Evolutionary conservation across 2,888 invertebrate genomes (phyloP).

Genomic region (Xestia c-nigrum): DNA sequence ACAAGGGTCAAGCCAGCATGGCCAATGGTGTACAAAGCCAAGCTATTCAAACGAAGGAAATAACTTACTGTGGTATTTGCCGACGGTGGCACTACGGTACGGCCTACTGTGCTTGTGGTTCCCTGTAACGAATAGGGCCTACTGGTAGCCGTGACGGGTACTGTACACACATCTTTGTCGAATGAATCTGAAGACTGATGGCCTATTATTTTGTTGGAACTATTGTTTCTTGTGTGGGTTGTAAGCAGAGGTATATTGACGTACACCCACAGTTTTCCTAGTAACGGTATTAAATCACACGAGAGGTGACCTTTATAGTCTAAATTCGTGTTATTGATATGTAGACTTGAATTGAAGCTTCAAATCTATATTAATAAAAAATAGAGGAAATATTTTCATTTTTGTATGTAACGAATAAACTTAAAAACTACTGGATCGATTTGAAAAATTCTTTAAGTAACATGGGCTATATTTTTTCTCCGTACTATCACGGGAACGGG

Average conservation of each 20-base stretch:
- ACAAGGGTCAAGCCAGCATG: constrained; percentile 7
- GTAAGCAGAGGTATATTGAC: constrained; percentile 5
- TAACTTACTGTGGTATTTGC: constrained; percentile 59
- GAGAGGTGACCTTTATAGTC: neutral
- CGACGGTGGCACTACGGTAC: constrained; percentile 33
- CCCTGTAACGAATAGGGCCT: constrained; percentile 47
- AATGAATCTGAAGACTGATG: constrained; percentile 23
- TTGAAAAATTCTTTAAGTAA: too few species aligned
- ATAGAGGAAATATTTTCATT: too few species aligned
- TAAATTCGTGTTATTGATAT: too few species aligned
- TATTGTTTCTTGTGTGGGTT: constrained; percentile 1
- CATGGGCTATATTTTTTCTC: too few species aligned
- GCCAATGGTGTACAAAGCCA: constrained; percentile 37
- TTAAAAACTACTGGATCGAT: too few species aligned
- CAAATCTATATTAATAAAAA: too few species aligned
- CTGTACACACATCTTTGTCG: constrained; percentile 25
- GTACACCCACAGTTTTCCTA: neutral
- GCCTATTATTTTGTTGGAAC: constrained; percentile 16
- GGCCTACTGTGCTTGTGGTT: constrained; percentile 46
- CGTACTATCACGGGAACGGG: too few species aligned
- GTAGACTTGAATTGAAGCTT: too few species aligned
- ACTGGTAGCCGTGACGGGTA: constrained; percentile 18
- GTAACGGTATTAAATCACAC: neutral
- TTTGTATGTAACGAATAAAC: too few species aligned
- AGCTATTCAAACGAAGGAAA: constrained; percentile 47